These are phyloP conservation scores for Caenorhabditis sinica DNA, from an alignment of 2,888 invertebrate genomes.

Conservation along the genomic window DNA sequence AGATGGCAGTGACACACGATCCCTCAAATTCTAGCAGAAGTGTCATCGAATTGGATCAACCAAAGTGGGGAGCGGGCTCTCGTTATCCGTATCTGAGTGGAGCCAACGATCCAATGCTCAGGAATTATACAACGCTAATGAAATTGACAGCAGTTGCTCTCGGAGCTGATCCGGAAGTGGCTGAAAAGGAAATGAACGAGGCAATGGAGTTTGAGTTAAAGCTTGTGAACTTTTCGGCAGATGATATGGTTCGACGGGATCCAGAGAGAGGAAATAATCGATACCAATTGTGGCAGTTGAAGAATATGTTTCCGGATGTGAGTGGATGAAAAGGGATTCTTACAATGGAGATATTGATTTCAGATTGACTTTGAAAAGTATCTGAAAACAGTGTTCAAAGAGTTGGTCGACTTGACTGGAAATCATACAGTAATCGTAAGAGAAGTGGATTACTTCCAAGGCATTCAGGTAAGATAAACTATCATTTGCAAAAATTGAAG, in stretches of 20 bases:
- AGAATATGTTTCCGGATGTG: conserved; percentile 76
- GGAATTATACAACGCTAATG: conserved; percentile 81
- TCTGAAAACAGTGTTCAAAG: conserved; percentile 76
- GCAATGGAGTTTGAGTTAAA: conserved; percentile 80
- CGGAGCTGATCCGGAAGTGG: conserved; percentile 71
- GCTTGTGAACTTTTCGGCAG: conserved; percentile 79
- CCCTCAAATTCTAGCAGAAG: conserved; percentile 79
- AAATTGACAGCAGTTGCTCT: conserved; percentile 75
- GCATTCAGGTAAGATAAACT: conserved; percentile 77
- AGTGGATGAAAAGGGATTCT: conserved; percentile 11
- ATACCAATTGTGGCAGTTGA: conserved; percentile 77
- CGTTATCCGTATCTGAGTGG: conserved; percentile 80
- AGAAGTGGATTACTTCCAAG: conserved; percentile 79
- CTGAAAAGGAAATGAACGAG: conserved; percentile 78
- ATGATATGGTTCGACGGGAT: conserved; percentile 79
- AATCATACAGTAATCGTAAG: conserved; percentile 81
- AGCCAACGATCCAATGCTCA: conserved; percentile 78
- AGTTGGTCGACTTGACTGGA: conserved; percentile 71
- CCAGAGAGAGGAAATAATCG: conserved; percentile 81
- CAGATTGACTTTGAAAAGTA: conserved; percentile 79
- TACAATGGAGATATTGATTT: conserved; percentile 14
- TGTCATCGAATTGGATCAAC: conserved; percentile 80
- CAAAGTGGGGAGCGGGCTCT: conserved; percentile 81
- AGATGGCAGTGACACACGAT: conserved; percentile 81
- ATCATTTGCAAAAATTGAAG: too few species aligned